phyloP scores from a whole-genome alignment of 2,113 vertebrate genomes.

The Carlito syrichta region DNA sequence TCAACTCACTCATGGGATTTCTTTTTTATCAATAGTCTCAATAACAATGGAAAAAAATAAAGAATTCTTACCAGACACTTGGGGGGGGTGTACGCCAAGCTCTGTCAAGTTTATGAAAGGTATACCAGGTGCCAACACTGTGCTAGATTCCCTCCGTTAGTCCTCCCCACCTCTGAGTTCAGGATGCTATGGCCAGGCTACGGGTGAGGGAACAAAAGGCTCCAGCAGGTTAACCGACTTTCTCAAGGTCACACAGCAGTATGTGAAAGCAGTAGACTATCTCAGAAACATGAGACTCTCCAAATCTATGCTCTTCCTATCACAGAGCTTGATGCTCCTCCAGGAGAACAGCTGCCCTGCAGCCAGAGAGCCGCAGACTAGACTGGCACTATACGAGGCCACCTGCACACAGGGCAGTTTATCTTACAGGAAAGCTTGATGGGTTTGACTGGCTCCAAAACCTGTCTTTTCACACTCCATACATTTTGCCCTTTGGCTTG shows the following conservation, averaged over 20 bases:
- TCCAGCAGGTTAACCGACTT: neutral
- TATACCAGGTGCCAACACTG: neutral
- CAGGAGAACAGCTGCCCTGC: too few relatives aligned
- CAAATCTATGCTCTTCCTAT: neutral
- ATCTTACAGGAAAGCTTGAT: neutral
- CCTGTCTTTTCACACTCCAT: neutral
- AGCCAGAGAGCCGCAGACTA: neutral
- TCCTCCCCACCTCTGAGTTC: neutral
- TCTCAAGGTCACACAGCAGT: neutral
- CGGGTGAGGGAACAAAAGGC: neutral
- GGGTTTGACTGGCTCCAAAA: neutral
- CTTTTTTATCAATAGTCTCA: neutral
- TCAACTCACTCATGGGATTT: neutral
- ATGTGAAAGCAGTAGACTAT: neutral
- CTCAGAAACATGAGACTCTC: neutral
- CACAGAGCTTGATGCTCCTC: neutral
- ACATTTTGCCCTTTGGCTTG: neutral
- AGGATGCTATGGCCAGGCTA: neutral
- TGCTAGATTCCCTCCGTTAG: too few relatives aligned
- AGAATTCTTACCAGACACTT: neutral
- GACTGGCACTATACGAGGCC: neutral
- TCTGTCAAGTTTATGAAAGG: neutral
- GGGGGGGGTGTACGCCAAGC: rapidly evolving
- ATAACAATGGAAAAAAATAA: neutral
- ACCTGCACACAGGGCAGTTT: neutral